Evolutionary conservation across 2,888 invertebrate species (phyloP).

Genomic region (Agapostemon virescens): DNA sequence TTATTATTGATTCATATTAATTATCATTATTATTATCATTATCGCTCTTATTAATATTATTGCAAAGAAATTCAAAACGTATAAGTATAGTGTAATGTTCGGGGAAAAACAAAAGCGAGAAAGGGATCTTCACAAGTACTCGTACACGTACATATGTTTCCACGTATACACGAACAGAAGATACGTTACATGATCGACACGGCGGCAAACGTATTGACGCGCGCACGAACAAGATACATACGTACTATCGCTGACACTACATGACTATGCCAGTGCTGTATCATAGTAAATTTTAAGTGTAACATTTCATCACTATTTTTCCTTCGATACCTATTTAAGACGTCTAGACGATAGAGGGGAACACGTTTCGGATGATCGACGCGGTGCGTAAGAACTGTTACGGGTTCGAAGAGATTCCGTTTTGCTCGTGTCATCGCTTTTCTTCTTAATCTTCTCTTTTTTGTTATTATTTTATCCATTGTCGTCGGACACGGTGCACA

Average conservation of each 20-base stretch:
- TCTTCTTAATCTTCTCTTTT: constrained; percentile 50
- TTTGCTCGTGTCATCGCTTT: constrained; percentile 48
- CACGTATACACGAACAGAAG: constrained; percentile 24
- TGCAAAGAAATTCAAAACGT: constrained; percentile 56
- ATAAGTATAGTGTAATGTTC: constrained; percentile 73
- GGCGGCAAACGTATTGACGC: not conserved
- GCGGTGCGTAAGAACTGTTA: constrained; percentile 48
- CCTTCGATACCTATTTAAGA: constrained; percentile 70
- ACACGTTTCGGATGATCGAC: constrained; percentile 6
- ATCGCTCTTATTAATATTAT: constrained; percentile 72
- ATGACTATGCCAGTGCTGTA: constrained; percentile 77
- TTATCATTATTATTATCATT: constrained; percentile 72
- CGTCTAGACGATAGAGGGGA: constrained; percentile 47
- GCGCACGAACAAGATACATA: constrained; percentile 33
- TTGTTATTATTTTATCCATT: not conserved
- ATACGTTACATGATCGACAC: constrained; percentile 5
- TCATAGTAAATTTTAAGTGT: constrained; percentile 75
- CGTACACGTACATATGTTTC: constrained; percentile 12
- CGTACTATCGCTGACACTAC: constrained; percentile 63
- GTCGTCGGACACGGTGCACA: constrained; percentile 56
- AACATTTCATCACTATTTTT: constrained; percentile 68
- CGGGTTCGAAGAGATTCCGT: constrained; percentile 49
- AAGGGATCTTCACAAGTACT: constrained; percentile 62
- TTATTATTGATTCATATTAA: constrained; percentile 71
- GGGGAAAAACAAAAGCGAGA: constrained; percentile 52